Evolutionary conservation across 2,797 vertebrate genomes (phyloP), one percentile per base, ranked within the genome.

Genomic region (Centropyge bicolor): DNA sequence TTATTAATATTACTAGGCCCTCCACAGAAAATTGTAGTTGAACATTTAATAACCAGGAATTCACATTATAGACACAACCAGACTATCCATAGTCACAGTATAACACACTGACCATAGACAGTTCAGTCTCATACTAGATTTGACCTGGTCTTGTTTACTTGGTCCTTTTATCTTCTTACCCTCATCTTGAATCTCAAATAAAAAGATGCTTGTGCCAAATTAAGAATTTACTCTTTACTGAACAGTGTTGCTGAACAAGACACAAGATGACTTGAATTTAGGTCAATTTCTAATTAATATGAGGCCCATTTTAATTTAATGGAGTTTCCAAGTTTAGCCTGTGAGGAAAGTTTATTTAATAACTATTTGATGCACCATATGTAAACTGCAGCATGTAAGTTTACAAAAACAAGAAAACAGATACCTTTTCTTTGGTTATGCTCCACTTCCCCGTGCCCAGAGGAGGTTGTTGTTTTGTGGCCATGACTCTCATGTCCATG

Each of bases 361-460:
- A 6, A 16, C 7, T 46, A 36, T 51, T 36, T 6, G 0, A 5
- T 54, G 13, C n/a, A 73, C 17, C 36, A 49, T 22, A 43, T 14
- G 19, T 52, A 46, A 35, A 62, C 51, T 49, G 48, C 9, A 48
- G 35, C 16, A 48, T 62, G 16, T 36, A n/a, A 49, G 35, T 51
- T 11, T 6, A 43, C 10, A 48, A 51, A 19, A 46, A 45, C 20
- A 5, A 41, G 11, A 27, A 51, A 66, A 14, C 3, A 9, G 31
- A 27, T 80, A 81, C 90, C 86, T 88, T 78, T 43, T 8, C 57
- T 66, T 63, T 84, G 49, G 11, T 20, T 41, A 48, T 77, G 70
- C 46, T 62, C 64, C 31, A 66, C 74, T n/a, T 77, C 55, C 40
- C 19, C 12, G 3, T 82, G 79, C 31, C 61, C 70, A 22, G 46